Evolutionary conservation across 2,888 invertebrate genomes (phyloP).

Genomic region (Anthrax anthrax): DNA sequence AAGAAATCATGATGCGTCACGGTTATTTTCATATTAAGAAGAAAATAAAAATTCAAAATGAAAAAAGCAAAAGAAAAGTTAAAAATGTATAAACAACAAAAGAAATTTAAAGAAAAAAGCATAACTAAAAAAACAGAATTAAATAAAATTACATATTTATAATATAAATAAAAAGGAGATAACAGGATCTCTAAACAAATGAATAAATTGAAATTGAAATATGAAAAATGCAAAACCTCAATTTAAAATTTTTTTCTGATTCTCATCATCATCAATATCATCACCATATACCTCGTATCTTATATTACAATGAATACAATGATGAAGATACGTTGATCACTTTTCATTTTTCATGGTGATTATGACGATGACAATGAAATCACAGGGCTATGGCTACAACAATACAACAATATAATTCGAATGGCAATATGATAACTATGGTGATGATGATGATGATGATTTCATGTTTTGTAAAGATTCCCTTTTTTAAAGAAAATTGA

Average conservation of each 20-base stretch:
- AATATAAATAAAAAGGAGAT: not conserved
- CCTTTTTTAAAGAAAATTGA: constrained; percentile 6
- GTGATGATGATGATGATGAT: not conserved
- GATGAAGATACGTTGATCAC: not conserved
- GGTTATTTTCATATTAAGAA: not conserved
- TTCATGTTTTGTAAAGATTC: not conserved
- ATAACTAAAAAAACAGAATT: not conserved
- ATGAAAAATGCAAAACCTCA: too few species aligned
- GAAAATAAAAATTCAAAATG: not conserved
- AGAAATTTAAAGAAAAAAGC: not conserved
- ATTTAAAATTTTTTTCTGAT: too few species aligned
- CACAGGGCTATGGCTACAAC: too few species aligned
- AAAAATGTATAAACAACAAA: not conserved
- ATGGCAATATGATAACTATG: not conserved
- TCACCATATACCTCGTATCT: too few species aligned
- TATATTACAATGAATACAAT: too few species aligned
- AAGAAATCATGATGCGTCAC: constrained; percentile 3
- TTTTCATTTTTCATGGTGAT: not conserved
- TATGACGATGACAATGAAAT: not conserved
- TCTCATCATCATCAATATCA: too few species aligned
- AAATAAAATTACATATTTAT: too few species aligned
- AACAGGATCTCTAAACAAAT: not conserved
- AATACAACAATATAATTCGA: too few species aligned
- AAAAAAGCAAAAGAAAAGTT: not conserved
- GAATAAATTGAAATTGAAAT: too few species aligned